These are phyloP conservation scores for Arctocebus calabarensis DNA, from an alignment of 2,797 vertebrate species.

Conservation along the genomic window DNA sequence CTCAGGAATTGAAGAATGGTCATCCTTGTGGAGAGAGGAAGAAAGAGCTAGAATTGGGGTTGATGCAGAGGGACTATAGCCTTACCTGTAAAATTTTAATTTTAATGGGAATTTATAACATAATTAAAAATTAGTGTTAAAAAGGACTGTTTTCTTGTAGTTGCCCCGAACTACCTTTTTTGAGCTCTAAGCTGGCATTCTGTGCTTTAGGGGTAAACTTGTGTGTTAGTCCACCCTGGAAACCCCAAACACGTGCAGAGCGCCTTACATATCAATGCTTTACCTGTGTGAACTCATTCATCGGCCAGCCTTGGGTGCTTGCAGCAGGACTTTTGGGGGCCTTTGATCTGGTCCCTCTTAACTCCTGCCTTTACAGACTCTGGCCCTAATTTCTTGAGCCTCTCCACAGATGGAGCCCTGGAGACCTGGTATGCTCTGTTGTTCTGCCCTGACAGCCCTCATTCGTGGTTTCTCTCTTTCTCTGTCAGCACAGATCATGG, in stretches of 20 bases:
- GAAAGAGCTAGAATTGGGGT: neutral
- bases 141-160: neutral
- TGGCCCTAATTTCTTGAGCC: constrained; percentile 21
- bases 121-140: constrained; percentile 63
- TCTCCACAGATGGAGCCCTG: neutral
- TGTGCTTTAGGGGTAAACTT: rapidly evolving
- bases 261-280: neutral
- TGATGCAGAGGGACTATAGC: neutral
- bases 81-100: neutral
- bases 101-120: constrained; percentile 40
- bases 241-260: neutral
- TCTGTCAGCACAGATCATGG: neutral
- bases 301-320: neutral
- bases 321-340: neutral
- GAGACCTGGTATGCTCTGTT: no score
- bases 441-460: neutral
- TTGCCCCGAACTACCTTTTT: neutral
- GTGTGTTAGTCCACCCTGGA: neutral
- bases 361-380: constrained; percentile 29
- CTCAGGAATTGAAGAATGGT: neutral
- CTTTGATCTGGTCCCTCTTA: constrained; percentile 8
- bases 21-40: neutral
- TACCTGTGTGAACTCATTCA: neutral
- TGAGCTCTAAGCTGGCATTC: neutral
- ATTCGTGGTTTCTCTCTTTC: neutral